Conservation (phyloP, 2,797 vertebrate genomes). For the Oreochromis mossambicus region DNA sequence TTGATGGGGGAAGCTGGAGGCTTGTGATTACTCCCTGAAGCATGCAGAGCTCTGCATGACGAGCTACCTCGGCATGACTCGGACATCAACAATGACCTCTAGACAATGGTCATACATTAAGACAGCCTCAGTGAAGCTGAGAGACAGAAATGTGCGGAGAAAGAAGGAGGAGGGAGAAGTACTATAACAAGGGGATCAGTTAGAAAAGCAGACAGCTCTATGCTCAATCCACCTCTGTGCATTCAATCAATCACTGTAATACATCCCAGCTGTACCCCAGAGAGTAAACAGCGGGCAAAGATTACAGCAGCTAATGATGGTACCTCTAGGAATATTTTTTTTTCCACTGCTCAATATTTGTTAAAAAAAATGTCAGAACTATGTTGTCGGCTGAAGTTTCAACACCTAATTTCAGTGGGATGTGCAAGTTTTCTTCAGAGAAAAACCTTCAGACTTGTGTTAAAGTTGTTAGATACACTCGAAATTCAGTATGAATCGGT, state of each 20-base stretch:
- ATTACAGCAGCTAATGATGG: slow-evolving; percentile 44
- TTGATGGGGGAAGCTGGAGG: slow-evolving; percentile 71
- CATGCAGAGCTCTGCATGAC: slow-evolving; percentile 68
- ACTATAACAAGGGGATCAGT: slow-evolving; percentile 39
- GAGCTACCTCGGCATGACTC: slow-evolving; percentile 64
- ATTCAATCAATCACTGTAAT: slow-evolving; percentile 58
- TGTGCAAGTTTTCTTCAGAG: neutral
- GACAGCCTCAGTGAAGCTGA: slow-evolving; percentile 26
- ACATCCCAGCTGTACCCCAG: slow-evolving; percentile 22
- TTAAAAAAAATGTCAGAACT: slow-evolving; percentile 39
- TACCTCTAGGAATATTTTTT: slow-evolving; percentile 20
- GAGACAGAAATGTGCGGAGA: slow-evolving; percentile 11
- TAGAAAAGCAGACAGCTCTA: slow-evolving; percentile 19
- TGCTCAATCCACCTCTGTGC: slow-evolving; percentile 29
- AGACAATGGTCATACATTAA: slow-evolving; percentile 65
- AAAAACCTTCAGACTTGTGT: neutral
- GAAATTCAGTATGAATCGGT: neutral
- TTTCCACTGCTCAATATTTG: slow-evolving; percentile 23
- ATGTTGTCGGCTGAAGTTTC: slow-evolving; percentile 29
- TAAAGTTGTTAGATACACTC: neutral
- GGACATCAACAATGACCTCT: slow-evolving; percentile 74
- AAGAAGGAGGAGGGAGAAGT: slow-evolving; percentile 6
- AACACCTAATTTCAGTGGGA: slow-evolving; percentile 12
- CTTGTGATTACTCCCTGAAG: slow-evolving; percentile 75
- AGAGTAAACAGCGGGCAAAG: slow-evolving; percentile 38